phyloP scores from a whole-genome alignment of 2,113 vertebrate species.

The Microcebus murinus region DNA sequence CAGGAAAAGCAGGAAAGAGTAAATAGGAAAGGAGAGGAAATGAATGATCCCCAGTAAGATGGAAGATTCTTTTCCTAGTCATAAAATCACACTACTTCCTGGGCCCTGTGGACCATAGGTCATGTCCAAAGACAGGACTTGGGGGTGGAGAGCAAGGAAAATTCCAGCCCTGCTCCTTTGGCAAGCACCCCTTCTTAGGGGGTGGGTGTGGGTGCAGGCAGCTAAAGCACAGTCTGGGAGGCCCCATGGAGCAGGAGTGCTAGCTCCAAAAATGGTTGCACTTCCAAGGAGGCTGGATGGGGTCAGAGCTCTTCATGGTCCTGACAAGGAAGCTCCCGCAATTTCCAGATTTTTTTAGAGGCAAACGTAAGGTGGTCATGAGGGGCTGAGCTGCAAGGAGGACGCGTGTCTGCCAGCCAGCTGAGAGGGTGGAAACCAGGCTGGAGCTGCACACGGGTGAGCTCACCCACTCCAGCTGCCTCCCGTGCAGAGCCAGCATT shows the following conservation, averaged over 20 bases:
- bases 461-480: neutral
- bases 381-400: neutral
- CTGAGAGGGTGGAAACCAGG: neutral
- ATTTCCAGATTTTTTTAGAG: neutral
- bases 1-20: neutral
- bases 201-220: too few species aligned
- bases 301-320: conserved; percentile 19
- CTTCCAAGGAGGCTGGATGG: neutral
- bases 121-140: neutral
- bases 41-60: neutral
- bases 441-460: neutral
- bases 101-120: neutral
- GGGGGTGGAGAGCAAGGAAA: neutral
- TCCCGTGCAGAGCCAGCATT: neutral
- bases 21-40: neutral
- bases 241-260: neutral
- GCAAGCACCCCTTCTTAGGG: neutral
- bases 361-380: neutral
- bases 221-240: neutral
- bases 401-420: neutral
- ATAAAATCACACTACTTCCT: neutral
- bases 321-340: neutral
- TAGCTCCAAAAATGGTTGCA: neutral
- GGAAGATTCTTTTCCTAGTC: neutral
- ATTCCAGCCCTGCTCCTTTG: neutral